Conservation (phyloP, 1,140 invertebrate genomes). For the Charaxes varanes region DNA sequence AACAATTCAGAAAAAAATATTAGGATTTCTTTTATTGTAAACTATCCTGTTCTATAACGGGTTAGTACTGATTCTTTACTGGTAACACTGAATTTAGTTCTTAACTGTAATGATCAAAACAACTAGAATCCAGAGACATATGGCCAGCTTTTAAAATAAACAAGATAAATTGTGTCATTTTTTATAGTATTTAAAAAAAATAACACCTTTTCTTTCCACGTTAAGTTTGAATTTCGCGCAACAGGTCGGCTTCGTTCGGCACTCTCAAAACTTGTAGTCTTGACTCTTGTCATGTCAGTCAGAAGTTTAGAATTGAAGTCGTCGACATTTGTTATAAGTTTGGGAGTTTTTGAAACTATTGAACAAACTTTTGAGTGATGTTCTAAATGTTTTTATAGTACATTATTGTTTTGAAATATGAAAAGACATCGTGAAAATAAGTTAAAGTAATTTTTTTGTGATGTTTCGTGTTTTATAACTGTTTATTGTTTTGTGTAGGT, state of each 20-base stretch:
- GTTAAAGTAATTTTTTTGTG: conserved; percentile 29
- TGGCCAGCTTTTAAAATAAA: no score
- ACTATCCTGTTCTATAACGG: no score
- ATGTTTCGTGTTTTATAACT: conserved; percentile 51
- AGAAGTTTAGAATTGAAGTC: conserved; percentile 47
- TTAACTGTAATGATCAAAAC: no score
- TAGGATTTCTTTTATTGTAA: no score
- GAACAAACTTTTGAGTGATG: conserved; percentile 19
- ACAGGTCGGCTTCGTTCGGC: conserved; percentile 11
- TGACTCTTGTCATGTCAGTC: conserved; percentile 23
- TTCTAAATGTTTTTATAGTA: conserved; percentile 10
- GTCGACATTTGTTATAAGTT: conserved; percentile 51
- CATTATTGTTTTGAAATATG: conserved; percentile 8
- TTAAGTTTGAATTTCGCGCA: conserved; percentile 8
- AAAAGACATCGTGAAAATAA: conserved; percentile 9
- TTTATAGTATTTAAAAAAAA: conserved; percentile 4
- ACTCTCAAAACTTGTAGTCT: conserved; percentile 16
- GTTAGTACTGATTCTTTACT: no score
- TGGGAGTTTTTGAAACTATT: conserved; percentile 39
- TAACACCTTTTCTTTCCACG: neutral
- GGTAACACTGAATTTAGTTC: no score
- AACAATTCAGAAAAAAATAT: no score
- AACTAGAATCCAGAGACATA: no score
- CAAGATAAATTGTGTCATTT: no score
- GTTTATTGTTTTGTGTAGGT: conserved; percentile 71